phyloP scores from a whole-genome alignment of 2,888 invertebrate species.

The Leucophenga maculata region DNA sequence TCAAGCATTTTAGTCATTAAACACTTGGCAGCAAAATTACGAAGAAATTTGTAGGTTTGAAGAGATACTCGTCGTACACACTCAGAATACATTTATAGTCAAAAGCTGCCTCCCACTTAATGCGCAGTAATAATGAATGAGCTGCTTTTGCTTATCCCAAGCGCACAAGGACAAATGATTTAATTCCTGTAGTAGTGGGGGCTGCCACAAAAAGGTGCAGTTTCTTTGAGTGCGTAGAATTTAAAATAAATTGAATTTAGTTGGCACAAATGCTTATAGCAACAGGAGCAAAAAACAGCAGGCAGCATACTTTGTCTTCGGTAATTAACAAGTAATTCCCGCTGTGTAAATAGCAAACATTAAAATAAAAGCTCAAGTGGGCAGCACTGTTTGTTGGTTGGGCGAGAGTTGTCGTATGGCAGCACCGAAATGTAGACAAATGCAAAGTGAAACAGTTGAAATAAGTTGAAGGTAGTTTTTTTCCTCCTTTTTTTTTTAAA shows the following conservation, averaged over 20 bases:
- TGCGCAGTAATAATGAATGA: neutral
- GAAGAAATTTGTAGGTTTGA: too few relatives aligned
- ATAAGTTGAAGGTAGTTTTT: too few relatives aligned
- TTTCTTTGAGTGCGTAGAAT: neutral
- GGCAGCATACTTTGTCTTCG: neutral
- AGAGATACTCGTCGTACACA: too few relatives aligned
- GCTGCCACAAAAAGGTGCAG: slow-evolving; percentile 1
- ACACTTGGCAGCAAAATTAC: slow-evolving; percentile 45
- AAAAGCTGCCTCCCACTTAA: neutral
- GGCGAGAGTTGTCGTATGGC: neutral
- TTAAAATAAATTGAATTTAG: slow-evolving; percentile 13
- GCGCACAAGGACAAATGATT: slow-evolving; percentile 65
- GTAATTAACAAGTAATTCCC: neutral
- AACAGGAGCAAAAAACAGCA: slow-evolving; percentile 3
- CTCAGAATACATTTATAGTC: too few relatives aligned
- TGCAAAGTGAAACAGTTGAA: too few relatives aligned
- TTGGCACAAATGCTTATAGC: neutral
- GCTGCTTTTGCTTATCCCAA: slow-evolving; percentile 47
- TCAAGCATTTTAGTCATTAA: slow-evolving; percentile 68
- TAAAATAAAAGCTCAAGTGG: slow-evolving; percentile 14
- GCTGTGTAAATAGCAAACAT: neutral
- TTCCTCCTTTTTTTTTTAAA: slow-evolving; percentile 26
- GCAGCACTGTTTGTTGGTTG: neutral
- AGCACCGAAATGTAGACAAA: slow-evolving; percentile 3
- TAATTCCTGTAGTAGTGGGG: slow-evolving; percentile 56